Evolutionary conservation across 2,888 invertebrate species (phyloP), one percentile per base, ranked within the genome.

Genomic region (Tetrapedia diversipes): DNA sequence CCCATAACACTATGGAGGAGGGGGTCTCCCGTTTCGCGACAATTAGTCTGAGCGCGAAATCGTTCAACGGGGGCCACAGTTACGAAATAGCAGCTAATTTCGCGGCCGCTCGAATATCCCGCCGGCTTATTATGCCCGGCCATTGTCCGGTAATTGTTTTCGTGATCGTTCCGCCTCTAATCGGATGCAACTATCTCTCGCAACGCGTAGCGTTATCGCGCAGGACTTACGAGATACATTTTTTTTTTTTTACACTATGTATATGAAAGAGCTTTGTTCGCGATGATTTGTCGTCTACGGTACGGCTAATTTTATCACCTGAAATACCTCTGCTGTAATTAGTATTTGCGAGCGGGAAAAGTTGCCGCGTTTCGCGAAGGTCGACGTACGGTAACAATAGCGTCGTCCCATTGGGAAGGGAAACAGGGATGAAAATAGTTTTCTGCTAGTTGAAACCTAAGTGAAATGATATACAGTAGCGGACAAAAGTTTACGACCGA

Each of bases 41-140:
- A 68, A 82, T 82, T 79, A 79, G 73, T 51, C 39, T 32, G 47
- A 54, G 39, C 73, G 65, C 37, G 64, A 67, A 57, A 65, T 61
- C 61, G 66, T 61, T 53, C 60, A 11, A 57, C 49, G 19, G 11
- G 27, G 65, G 14, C 19, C 43, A 14, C 22, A 19, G 37, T 66
- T 39, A 43, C 54, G 63, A 69, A 61, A 71, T 70, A 60, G 32
- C 49, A 37, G 63, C 34, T 75, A 78, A 78, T 78, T 74, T 68
- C 67, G 29, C 39, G 54, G 27, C 56, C 54, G 37, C 29, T n/a
- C 49, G 45, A 60, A 60, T 41, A 34, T 45, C 24, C 39, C 59
- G 19, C 39, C 16, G 43, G 37, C 56, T 61, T 56, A 61, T 69
- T 69, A 56, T 41, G 24, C 65, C 7, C 27, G 37, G 14, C 37